Conservation (phyloP, 2,113 vertebrate species). For the Meles meles region DNA sequence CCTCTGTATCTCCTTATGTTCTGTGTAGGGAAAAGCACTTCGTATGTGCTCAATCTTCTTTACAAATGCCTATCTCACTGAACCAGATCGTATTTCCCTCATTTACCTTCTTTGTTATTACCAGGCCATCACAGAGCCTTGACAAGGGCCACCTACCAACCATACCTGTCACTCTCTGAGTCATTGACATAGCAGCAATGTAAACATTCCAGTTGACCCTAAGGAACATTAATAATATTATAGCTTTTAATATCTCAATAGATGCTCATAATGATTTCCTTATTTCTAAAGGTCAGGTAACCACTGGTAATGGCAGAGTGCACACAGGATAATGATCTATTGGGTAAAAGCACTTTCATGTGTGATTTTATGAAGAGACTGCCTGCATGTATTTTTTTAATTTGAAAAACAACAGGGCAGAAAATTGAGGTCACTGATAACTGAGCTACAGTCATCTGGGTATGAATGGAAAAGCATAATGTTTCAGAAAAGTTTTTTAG, state of each 20-base stretch:
- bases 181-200: background rate
- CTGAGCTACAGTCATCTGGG: background rate
- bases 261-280: background rate
- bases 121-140: background rate
- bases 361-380: slow-evolving; percentile 53
- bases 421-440: slow-evolving; percentile 62
- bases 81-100: slow-evolving; percentile 1
- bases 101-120: slow-evolving; percentile 46
- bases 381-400: slow-evolving; percentile 58
- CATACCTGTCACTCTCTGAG: background rate
- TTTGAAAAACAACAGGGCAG: slow-evolving; percentile 57
- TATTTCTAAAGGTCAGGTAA: slow-evolving; percentile 59
- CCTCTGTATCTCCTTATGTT: background rate
- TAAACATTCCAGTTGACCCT: slow-evolving; percentile 33
- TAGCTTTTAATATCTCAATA: slow-evolving; percentile 12
- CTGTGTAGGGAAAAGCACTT: background rate
- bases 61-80: background rate
- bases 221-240: background rate
- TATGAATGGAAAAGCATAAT: slow-evolving; percentile 47
- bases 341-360: slow-evolving; percentile 38
- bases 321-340: slow-evolving; percentile 48
- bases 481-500: slow-evolving; percentile 43
- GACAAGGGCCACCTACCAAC: slow-evolving; percentile 9
- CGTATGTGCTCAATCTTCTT: background rate
- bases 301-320: slow-evolving; percentile 37